Conservation (phyloP, 2,888 invertebrate genomes). For the Fragum whitleyi region DNA sequence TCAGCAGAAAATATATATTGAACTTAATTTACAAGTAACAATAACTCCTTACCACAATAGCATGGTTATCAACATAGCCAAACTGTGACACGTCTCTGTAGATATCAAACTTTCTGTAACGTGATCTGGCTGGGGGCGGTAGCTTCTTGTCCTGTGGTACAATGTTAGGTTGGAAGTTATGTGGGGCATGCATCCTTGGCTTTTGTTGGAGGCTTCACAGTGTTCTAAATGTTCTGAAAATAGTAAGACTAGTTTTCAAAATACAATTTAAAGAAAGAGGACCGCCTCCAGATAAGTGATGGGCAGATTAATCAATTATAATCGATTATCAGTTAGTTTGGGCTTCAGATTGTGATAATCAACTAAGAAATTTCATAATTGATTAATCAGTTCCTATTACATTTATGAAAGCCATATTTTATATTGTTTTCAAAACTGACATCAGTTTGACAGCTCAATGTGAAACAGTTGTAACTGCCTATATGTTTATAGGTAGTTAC, state of each 20-base stretch:
- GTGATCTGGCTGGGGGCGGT: conserved; percentile 81
- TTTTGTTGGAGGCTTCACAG: background rate
- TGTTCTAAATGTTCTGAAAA: background rate
- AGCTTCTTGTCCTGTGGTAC: conserved; percentile 72
- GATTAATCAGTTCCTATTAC: too few relatives aligned
- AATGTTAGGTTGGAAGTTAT: conserved; percentile 79
- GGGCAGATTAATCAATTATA: too few relatives aligned
- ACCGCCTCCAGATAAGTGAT: background rate
- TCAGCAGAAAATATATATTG: too few relatives aligned
- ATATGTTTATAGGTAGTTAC: too few relatives aligned
- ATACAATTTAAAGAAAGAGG: background rate
- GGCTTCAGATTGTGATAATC: too few relatives aligned
- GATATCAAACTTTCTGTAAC: conserved; percentile 84
- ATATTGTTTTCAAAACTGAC: too few relatives aligned
- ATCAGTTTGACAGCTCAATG: too few relatives aligned
- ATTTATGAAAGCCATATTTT: too few relatives aligned
- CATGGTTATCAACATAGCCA: conserved; percentile 83
- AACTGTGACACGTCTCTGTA: conserved; percentile 84
- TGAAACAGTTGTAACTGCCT: too few relatives aligned
- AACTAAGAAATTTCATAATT: too few relatives aligned
- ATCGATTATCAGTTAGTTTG: too few relatives aligned
- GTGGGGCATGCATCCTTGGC: conserved; percentile 77
- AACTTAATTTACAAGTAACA: too few relatives aligned
- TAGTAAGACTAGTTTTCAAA: background rate
- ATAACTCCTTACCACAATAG: conserved; percentile 79